Evolutionary conservation across 2,797 vertebrate genomes (phyloP), one percentile per base, ranked within the genome.

Genomic region (Tauraco hartlaubi): DNA sequence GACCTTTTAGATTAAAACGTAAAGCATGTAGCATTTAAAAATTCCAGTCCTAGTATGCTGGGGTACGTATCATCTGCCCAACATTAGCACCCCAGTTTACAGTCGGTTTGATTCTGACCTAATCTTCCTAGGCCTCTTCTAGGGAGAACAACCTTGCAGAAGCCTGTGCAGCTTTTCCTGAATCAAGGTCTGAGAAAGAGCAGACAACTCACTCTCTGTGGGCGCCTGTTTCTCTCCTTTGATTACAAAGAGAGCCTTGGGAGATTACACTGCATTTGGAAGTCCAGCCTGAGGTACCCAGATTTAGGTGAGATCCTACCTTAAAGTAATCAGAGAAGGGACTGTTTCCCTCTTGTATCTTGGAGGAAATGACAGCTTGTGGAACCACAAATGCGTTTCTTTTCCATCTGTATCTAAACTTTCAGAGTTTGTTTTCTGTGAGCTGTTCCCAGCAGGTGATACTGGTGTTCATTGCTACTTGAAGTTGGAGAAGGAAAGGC

Each of bases 41-140:
- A 25, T 48, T 73, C 9, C 23, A 14, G 14, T 58, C 11, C 28
- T 62, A 8, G 56, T 37, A 14, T 23, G 9, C 18, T 39, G n/a
- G 29, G 22, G 21, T 71, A 46, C 8, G 31, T 51, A 62, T 51
- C 7, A n/a, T 25, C 39, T 69, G 9, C 31, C 49, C 18, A 35
- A 3, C 8, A 33, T 29, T 20, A 52, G 25, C 12, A 41, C 1
- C 3, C 59, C 11, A 1, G 7, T 2, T 41, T 22, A 41, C 39
- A 56, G 31, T n/a, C 12, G 2, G 5, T 48, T 72, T 61, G 44
- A 15, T 55, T 61, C 33, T 37, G 37, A 61, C 9, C 5, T 71
- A 9, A 11, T 55, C 22, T 52, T 71, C 44, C 46, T 15, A 15
- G 19, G 13, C 28, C 5, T 74, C 9, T 49, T 52, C 2, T 11